Percentiles rank a stretch among this genome's conserved stretches.
These are phyloP conservation scores for Disparrhopalites patrizii DNA, from an alignment of 2,888 invertebrate genomes.

Conservation along the genomic window DNA sequence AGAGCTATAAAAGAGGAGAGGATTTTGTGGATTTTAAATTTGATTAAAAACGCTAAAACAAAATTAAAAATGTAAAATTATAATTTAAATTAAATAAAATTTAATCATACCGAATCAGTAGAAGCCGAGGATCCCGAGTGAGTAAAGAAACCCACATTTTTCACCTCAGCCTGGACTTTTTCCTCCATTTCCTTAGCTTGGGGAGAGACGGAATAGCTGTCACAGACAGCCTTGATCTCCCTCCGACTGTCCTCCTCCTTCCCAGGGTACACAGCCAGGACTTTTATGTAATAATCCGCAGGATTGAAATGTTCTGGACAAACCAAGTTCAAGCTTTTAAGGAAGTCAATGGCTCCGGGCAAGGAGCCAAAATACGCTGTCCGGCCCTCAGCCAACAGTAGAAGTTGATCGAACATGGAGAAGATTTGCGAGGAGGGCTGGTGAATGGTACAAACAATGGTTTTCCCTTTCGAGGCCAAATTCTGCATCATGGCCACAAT, in stretches of 20 bases:
- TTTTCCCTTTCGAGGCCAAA: constrained; percentile 54
- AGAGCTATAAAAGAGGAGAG: too few species aligned
- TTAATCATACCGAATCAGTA: constrained; percentile 34
- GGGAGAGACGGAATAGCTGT: constrained; percentile 72
- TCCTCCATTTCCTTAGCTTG: constrained; percentile 71
- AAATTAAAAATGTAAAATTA: background rate
- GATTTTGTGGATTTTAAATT: constrained; percentile 8
- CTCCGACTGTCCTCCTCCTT: constrained; percentile 52
- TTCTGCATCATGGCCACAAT: constrained; percentile 50
- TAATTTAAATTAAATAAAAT: background rate
- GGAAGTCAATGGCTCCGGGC: constrained; percentile 52
- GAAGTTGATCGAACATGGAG: constrained; percentile 54
- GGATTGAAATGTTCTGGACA: constrained; percentile 55
- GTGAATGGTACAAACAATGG: constrained; percentile 58
- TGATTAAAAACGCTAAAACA: background rate
- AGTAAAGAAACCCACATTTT: constrained; percentile 26
- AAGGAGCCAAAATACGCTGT: constrained; percentile 56
- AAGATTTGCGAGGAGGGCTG: constrained; percentile 57
- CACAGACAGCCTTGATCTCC: constrained; percentile 59
- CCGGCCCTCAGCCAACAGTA: constrained; percentile 56
- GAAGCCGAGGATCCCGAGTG: constrained; percentile 28
- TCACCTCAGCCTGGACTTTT: constrained; percentile 58
- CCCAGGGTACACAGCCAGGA: constrained; percentile 54
- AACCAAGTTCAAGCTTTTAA: constrained; percentile 50
- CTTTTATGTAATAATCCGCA: constrained; percentile 54